Evolutionary conservation across 2,797 vertebrate species (phyloP), one percentile per base, ranked within the genome.

Genomic region (Sphaeramia orbicularis): DNA sequence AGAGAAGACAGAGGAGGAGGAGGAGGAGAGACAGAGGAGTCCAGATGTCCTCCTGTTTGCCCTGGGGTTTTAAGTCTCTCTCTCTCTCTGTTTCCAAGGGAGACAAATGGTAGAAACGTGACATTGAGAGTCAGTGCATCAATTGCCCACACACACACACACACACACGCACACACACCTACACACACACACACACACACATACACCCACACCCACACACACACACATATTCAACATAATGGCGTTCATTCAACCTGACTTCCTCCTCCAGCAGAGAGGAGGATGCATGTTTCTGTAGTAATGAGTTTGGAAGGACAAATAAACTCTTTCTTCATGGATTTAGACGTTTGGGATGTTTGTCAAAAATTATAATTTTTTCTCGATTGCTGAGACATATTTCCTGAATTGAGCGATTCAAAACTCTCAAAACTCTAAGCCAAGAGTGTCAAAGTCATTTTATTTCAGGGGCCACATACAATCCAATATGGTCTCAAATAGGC

Each of bases 81-180:
- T 16, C 42, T 41, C 67, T 72, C 35, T 21, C 44, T 77, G 86
- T 90, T 87, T 89, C 85, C 90, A 89, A 72, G 76, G 85, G 89
- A 92, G 86, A 93, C 87, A 88, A 91, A 92, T 90, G 86, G 81
- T 78, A 70, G 78, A 89, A 89, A 88, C 80, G 84, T 87, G 89
- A 83, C 87, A 83, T 65, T 63, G 67, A 71, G 66, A 81, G 74
- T 42, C 59, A 71, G 59, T 51, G 74, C 65, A 76, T 82, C 74
- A 84, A 72, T 56, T 66, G 52, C 49, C 16, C 3, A 0, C 19
- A 30, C 19, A 10, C 43, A 52, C 40, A 53, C 48, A 49, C 49
- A 47, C 75, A 51, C 55, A 65, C 44, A 59, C 37, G 55, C 61
- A 50, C 59, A 47, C 18, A 27, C 64, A 65, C 44, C 49, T 68